Percentiles rank a stretch among this genome's conserved stretches.
phyloP scores from a whole-genome alignment of 1,140 invertebrate genomes.

The Caenorhabditis brenneri region DNA sequence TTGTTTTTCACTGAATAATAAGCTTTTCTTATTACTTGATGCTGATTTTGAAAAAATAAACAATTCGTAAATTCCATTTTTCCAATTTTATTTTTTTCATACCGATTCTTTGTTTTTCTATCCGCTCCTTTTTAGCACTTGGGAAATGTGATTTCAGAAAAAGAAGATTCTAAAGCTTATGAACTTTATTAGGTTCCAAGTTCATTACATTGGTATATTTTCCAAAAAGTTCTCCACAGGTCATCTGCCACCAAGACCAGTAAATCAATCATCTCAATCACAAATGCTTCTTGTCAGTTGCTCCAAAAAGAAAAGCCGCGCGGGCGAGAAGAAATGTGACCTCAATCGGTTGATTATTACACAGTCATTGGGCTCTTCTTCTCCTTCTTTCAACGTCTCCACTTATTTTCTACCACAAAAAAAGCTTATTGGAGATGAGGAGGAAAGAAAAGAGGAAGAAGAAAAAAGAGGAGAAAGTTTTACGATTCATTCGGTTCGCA shows the following conservation, averaged over 20 bases:
- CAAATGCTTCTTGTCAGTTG: conserved; percentile 4
- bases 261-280: conserved; percentile 37
- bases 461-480: background rate
- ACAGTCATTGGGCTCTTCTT: conserved; percentile 14
- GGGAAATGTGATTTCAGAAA: too few species aligned
- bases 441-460: background rate
- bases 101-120: too few species aligned
- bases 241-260: background rate
- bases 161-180: too few species aligned
- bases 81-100: too few species aligned
- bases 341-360: background rate
- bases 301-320: conserved; percentile 31
- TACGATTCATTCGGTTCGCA: background rate
- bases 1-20: too few species aligned
- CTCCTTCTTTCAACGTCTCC: background rate
- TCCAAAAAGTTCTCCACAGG: background rate
- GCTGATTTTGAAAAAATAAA: too few species aligned
- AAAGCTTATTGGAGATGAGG: background rate
- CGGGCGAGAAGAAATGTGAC: conserved; percentile 36
- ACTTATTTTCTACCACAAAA: background rate
- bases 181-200: too few species aligned
- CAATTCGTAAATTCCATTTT: too few species aligned
- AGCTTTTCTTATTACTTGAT: too few species aligned
- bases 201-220: too few species aligned
- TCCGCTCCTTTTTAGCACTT: too few species aligned